These are phyloP conservation scores for Peromyscus melanophrys DNA, from an alignment of 2,797 vertebrate genomes.

Conservation along the genomic window DNA sequence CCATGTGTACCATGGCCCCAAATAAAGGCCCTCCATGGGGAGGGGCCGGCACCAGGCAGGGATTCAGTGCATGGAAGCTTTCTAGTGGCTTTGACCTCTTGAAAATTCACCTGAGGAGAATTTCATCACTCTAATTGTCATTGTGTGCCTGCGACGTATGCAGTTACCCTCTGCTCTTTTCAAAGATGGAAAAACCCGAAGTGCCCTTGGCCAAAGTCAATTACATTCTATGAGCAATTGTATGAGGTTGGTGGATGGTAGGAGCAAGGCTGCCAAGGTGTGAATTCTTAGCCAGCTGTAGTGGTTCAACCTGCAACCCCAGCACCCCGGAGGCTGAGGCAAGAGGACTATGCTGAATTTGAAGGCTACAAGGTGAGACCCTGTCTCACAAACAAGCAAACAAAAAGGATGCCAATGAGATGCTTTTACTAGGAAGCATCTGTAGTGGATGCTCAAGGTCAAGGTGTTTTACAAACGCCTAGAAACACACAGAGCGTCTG, in stretches of 20 bases:
- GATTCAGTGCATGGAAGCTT: not conserved
- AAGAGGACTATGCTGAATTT: no score
- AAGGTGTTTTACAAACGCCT: not conserved
- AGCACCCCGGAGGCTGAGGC: not conserved
- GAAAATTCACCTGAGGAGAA: not conserved
- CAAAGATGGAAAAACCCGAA: not conserved
- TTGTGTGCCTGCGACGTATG: not conserved
- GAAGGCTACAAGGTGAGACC: not conserved
- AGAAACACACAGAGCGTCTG: not conserved
- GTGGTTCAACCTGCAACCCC: not conserved
- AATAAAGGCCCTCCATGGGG: not conserved
- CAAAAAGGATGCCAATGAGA: slow-evolving; percentile 9
- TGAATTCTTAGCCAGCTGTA: not conserved
- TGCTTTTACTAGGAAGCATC: not conserved
- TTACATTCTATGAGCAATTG: not conserved
- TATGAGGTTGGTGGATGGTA: not conserved
- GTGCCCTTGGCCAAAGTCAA: slow-evolving; percentile 15
- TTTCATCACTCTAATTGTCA: not conserved
- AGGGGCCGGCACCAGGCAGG: no score
- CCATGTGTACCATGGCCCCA: not conserved
- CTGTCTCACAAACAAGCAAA: not conserved
- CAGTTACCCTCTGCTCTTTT: not conserved
- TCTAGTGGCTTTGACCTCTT: not conserved
- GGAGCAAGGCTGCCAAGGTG: no score
- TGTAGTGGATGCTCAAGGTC: not conserved